Percentiles rank a stretch among this genome's conserved stretches.
Conservation (phyloP, 35 echinoderm and acorn worm species). For the Patiria miniata region DNA sequence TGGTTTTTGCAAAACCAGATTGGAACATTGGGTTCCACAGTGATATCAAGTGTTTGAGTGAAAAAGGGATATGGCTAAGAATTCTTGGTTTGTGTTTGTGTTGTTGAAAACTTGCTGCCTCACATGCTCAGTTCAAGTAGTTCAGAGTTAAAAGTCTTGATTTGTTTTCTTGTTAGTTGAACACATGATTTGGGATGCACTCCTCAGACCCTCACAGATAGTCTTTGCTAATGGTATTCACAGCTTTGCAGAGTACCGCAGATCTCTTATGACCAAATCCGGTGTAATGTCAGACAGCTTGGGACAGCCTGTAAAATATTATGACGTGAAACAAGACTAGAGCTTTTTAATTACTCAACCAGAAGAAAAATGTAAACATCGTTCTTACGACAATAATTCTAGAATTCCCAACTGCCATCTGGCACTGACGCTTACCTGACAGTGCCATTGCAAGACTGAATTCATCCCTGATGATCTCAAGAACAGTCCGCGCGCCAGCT, state of each 20-base stretch:
- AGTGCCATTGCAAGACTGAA: slow-evolving; percentile 76
- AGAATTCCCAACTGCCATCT: not conserved
- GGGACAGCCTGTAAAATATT: not conserved
- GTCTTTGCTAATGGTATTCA: too few relatives aligned
- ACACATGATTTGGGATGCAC: too few relatives aligned
- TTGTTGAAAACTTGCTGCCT: too few relatives aligned
- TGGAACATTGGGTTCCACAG: too few relatives aligned
- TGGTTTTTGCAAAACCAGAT: too few relatives aligned
- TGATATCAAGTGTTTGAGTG: too few relatives aligned
- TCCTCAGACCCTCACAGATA: too few relatives aligned
- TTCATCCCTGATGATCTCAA: slow-evolving; percentile 67
- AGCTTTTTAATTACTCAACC: not conserved
- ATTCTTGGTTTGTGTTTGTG: too few relatives aligned
- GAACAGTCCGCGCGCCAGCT: slow-evolving; percentile 51
- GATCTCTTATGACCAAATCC: not conserved
- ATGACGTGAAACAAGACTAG: not conserved
- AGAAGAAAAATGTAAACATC: not conserved
- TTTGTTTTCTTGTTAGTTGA: too few relatives aligned
- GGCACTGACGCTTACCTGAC: slow-evolving; percentile 29
- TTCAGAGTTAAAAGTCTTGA: too few relatives aligned
- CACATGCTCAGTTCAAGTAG: too few relatives aligned
- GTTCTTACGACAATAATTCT: not conserved
- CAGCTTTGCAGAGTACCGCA: not conserved
- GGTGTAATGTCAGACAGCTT: not conserved
- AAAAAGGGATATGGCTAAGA: too few relatives aligned